phyloP scores from a whole-genome alignment of 2,888 invertebrate genomes.

The Gasteruption jaculator region DNA sequence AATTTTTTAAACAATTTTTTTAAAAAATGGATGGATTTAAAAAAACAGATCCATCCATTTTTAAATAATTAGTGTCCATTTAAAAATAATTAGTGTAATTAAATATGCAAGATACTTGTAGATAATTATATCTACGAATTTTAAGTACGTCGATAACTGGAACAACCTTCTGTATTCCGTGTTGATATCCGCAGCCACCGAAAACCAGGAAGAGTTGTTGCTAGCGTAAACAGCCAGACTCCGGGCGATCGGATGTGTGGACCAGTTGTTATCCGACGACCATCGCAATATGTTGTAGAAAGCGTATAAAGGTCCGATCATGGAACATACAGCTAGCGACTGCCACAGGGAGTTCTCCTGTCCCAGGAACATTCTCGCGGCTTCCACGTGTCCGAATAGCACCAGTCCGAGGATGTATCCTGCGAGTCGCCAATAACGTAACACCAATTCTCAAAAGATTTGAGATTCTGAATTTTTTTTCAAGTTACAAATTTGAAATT shows the following conservation, averaged over 20 bases:
- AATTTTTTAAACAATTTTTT: too few species aligned
- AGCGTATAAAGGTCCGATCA: slow-evolving; percentile 56
- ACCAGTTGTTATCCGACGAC: slow-evolving; percentile 66
- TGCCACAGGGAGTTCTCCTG: slow-evolving; percentile 45
- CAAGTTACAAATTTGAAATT: too few species aligned
- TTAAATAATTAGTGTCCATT: too few species aligned
- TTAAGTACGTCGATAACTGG: slow-evolving; percentile 4
- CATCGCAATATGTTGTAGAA: slow-evolving; percentile 60
- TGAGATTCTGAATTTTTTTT: slow-evolving; percentile 2
- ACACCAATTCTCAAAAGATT: slow-evolving; percentile 2
- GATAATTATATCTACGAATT: too few species aligned
- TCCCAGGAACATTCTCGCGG: slow-evolving; percentile 39
- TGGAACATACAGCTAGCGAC: slow-evolving; percentile 45
- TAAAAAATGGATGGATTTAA: too few species aligned
- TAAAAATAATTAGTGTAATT: too few species aligned
- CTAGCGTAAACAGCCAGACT: slow-evolving; percentile 64
- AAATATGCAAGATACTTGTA: too few species aligned
- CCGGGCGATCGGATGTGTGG: slow-evolving; percentile 70
- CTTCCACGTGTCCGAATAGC: slow-evolving; percentile 44
- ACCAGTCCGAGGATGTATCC: slow-evolving; percentile 60
- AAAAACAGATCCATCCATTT: too few species aligned
- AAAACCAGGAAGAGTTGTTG: slow-evolving; percentile 62
- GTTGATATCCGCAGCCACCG: slow-evolving; percentile 69
- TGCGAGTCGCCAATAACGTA: too few species aligned
- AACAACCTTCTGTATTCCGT: slow-evolving; percentile 70